Base-by-base conservation (phyloP, 2,797 vertebrate genomes). In the Hybognathus amarus region DNA sequence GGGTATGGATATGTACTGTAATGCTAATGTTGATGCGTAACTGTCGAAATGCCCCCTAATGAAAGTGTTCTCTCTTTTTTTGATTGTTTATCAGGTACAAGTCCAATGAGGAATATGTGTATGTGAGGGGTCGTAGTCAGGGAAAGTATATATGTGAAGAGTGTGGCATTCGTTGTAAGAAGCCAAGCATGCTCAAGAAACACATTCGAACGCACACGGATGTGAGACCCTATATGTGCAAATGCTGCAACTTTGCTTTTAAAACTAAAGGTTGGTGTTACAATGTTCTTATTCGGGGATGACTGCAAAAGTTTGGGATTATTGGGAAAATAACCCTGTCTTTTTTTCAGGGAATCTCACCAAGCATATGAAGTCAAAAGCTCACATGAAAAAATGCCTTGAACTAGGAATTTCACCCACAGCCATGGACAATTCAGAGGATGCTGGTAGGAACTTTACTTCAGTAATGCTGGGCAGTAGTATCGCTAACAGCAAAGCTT, bases 301-400 rank as follows among this genome's bases (percentile, higher is more conserved):
- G 12, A 68, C 12, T 24, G 27, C 15, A 68, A 40, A 56, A 63
- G 10, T 36, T 45, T 45, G 3, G 56, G 50, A 22, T 11, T n/a
- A n/a, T n/a, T n/a, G 24, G 15, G 22, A 42, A 79, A 83, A 67
- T 64, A 52, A 74, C 64, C 6, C 0, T 30, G n/a, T 86, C 36
- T 54, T 83, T 61, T 40, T 73, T 6, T 86, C 45, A 99, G 98
- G 98, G 93, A 99, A 99, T 91, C 94, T 99, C 88, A 99, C 98
- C 10, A 99, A 99, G 94, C 98, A 99, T 91, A 99, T 99, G 98
- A 99, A 99, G 92, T 99, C 98, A 83, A 99, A 99, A 93, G 98
- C 98, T 47, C 98, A 99, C 89, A 98, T 97, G 96, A 99, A 99
- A 92, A 99, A 99, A 94, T 99, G 98, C 91, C 94, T 99, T 82